These are phyloP conservation scores for Hylaeus anthracinus DNA, from an alignment of 1,140 invertebrate genomes.

Conservation along the genomic window DNA sequence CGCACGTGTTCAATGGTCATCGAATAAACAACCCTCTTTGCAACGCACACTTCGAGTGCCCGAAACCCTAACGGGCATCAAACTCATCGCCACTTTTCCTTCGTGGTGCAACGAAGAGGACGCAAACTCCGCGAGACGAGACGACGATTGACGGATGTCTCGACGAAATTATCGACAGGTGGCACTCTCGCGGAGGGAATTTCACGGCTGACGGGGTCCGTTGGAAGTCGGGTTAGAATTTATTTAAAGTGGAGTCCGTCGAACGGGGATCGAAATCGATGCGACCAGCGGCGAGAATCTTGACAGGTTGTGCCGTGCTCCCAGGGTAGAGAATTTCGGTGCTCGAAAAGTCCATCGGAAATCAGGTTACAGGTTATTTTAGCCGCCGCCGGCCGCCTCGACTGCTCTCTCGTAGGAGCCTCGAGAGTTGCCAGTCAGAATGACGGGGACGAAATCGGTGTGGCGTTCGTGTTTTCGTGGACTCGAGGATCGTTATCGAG, in stretches of 20 bases:
- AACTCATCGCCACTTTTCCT: too few species aligned
- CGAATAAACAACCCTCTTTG: too few species aligned
- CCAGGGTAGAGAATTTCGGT: neutral
- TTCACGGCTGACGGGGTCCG: too few species aligned
- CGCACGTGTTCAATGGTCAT: too few species aligned
- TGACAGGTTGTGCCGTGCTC: neutral
- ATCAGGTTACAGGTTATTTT: slow-evolving; percentile 3
- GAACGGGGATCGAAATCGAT: neutral
- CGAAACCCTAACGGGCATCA: too few species aligned
- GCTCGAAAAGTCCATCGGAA: neutral
- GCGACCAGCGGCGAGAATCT: neutral
- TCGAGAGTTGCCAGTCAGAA: neutral
- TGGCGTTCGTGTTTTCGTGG: slow-evolving; percentile 3
- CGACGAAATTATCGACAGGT: too few species aligned
- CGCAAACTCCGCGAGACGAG: neutral
- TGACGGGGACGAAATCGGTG: neutral
- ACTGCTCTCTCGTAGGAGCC: neutral
- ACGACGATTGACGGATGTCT: neutral
- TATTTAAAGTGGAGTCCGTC: neutral
- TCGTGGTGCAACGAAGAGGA: too few species aligned
- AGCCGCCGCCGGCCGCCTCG: neutral
- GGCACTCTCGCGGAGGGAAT: too few species aligned
- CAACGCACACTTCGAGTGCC: too few species aligned
- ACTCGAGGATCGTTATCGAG: slow-evolving; percentile 1
- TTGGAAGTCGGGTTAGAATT: too few species aligned